Evolutionary conservation across 1,140 invertebrate species (phyloP).

Genomic region (Nasonia longicornis): DNA sequence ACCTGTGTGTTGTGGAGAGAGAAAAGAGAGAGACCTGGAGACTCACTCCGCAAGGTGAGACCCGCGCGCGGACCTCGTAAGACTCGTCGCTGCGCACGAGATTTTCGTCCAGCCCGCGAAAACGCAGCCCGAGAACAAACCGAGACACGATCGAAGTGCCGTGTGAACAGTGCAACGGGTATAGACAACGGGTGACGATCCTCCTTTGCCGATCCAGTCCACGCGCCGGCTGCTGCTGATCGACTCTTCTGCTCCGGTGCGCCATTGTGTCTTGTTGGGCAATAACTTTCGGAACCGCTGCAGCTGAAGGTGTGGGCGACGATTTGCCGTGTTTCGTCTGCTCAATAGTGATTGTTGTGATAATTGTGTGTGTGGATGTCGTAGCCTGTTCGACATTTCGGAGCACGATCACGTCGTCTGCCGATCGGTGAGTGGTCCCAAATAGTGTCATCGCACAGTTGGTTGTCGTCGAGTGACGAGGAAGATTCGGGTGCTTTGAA

Average conservation of each 20-base stretch:
- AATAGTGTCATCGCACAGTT: no score
- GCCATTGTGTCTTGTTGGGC: no score
- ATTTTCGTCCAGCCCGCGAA: not conserved
- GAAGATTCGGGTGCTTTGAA: no score
- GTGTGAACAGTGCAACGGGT: no score
- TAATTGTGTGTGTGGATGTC: not conserved
- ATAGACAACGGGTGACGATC: no score
- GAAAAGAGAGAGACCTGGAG: conserved; percentile 54
- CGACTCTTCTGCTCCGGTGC: no score
- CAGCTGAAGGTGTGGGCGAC: no score
- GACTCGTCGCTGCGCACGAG: not conserved
- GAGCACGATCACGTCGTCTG: not conserved
- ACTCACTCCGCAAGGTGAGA: conserved; percentile 69
- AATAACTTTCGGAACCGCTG: no score
- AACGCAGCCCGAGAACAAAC: not conserved
- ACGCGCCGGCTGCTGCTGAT: no score
- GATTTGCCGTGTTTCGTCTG: not conserved
- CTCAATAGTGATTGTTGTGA: not conserved
- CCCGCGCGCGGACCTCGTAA: conserved; percentile 53
- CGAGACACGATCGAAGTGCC: no score
- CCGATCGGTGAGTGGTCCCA: not conserved
- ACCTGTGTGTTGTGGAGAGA: conserved; percentile 58
- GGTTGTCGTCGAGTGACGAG: no score
- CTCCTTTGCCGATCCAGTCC: no score
- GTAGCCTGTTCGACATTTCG: not conserved